Conservation (phyloP, 2,113 vertebrate species). For the Pachyramphus minor region DNA sequence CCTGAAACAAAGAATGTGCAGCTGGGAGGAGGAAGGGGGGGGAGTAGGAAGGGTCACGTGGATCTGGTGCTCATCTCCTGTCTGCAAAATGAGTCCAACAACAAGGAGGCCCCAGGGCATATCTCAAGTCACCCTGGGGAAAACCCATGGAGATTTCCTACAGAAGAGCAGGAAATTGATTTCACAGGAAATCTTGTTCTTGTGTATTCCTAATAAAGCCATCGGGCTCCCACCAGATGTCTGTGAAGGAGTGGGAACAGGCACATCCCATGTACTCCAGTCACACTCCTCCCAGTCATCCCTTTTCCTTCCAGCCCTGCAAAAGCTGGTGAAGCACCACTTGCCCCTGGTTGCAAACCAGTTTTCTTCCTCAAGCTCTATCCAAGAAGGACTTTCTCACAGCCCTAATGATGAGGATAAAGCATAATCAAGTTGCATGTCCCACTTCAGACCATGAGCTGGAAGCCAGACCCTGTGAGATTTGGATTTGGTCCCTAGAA, state of each 20-base stretch:
- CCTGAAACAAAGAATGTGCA: neutral
- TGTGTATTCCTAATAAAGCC: neutral
- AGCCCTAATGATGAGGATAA: accelerated
- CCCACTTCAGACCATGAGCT: neutral
- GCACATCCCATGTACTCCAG: neutral
- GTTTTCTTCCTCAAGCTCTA: neutral
- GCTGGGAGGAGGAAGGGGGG: neutral
- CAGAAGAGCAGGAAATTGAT: neutral
- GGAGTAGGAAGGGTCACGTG: neutral
- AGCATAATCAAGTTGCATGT: accelerated
- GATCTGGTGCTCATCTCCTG: neutral
- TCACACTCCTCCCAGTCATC: neutral
- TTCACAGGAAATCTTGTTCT: neutral
- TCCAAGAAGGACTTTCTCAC: neutral
- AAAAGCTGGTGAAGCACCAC: neutral
- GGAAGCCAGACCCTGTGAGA: neutral
- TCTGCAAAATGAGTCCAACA: accelerated
- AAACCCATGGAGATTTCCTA: neutral
- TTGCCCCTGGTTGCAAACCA: accelerated
- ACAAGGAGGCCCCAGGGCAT: neutral
- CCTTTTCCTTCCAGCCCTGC: neutral
- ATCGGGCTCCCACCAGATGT: neutral
- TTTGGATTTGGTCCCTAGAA: neutral
- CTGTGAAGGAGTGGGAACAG: neutral
- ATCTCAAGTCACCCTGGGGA: neutral